These are phyloP conservation scores for Melinaea marsaeus DNA, from an alignment of 2,888 invertebrate genomes.

Conservation along the genomic window DNA sequence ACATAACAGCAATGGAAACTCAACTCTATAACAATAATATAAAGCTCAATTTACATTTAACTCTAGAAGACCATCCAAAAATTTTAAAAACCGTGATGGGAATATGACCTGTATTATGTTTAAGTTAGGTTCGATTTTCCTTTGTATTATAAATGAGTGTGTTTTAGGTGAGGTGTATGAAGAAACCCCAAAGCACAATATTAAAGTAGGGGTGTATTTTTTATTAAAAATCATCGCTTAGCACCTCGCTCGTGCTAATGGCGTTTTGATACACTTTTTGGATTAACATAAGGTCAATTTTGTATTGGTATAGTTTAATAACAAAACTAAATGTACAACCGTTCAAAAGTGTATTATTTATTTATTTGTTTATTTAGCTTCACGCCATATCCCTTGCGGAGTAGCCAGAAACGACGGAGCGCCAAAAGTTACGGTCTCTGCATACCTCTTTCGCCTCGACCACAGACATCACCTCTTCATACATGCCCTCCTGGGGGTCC, in stretches of 20 bases:
- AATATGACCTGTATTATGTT: conserved; percentile 5
- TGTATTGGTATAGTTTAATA: too few species aligned
- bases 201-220: conserved; percentile 59
- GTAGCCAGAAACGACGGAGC: too few species aligned
- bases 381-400: too few species aligned
- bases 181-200: conserved; percentile 56
- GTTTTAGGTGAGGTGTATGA: conserved; percentile 23
- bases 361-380: too few species aligned
- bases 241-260: conserved; percentile 39
- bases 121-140: conserved; percentile 19
- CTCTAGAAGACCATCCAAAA: conserved; percentile 2
- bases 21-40: background rate
- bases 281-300: background rate
- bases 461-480: too few species aligned
- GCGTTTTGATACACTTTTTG: conserved; percentile 35
- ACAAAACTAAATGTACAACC: too few species aligned
- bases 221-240: conserved; percentile 73
- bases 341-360: too few species aligned
- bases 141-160: conserved; percentile 11
- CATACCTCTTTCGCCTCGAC: too few species aligned
- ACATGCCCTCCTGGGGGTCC: too few species aligned
- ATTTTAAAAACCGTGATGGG: background rate
- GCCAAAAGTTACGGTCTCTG: too few species aligned
- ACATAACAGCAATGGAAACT: background rate
- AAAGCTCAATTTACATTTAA: background rate